A percentile compares a stretch with the other conserved stretches of the same genome.
These are phyloP conservation scores for Tokudaia muenninki DNA, from an alignment of 2,797 vertebrate genomes.

Conservation along the genomic window DNA sequence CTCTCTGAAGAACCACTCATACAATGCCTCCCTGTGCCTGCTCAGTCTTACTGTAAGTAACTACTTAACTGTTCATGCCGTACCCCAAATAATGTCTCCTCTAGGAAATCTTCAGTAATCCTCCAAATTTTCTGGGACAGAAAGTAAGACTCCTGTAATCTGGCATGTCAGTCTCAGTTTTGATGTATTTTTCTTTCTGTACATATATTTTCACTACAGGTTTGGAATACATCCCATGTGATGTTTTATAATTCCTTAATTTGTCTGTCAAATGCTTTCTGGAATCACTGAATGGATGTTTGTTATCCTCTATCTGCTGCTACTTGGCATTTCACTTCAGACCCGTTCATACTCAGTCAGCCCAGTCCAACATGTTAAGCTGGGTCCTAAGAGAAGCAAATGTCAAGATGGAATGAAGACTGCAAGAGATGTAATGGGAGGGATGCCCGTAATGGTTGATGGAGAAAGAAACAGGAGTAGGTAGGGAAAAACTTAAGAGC, in stretches of 20 bases:
- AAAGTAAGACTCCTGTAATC: background rate
- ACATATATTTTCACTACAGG: background rate
- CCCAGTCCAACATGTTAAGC: background rate
- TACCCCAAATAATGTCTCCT: background rate
- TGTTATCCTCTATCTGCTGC: background rate
- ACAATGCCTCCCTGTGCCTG: background rate
- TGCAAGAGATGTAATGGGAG: background rate
- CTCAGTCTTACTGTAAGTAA: background rate
- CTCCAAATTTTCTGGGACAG: background rate
- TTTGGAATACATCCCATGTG: background rate
- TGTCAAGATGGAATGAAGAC: background rate
- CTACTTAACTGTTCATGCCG: background rate
- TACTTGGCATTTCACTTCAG: background rate
- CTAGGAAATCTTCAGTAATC: background rate
- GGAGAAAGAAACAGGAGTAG: background rate
- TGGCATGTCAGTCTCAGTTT: background rate
- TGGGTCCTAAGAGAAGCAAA: background rate
- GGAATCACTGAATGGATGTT: background rate
- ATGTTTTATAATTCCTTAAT: background rate
- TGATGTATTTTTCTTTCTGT: background rate
- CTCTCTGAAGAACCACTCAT: background rate
- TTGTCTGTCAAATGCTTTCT: background rate
- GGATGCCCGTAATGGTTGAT: conserved; percentile 4
- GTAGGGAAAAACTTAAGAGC: background rate
- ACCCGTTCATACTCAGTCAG: background rate